phyloP scores from a whole-genome alignment of 2,888 invertebrate genomes.

The Cerceris rybyensis region DNA sequence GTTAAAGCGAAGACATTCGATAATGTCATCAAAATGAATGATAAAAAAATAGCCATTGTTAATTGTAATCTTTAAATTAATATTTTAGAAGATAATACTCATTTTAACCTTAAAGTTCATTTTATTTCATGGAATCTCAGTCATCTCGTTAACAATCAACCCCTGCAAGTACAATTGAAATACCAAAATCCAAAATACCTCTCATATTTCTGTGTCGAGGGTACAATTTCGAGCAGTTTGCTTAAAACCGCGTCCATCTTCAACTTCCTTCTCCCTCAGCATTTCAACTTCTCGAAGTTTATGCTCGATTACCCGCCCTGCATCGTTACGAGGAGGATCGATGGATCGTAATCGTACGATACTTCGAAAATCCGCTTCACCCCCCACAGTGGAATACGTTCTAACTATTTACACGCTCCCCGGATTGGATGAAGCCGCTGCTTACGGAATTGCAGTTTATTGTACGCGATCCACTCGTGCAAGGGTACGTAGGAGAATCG shows the following conservation, averaged over 20 bases:
- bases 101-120: no score
- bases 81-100: no score
- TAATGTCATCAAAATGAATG: no score
- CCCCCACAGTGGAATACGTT: neutral
- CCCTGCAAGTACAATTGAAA: no score
- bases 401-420: constrained; percentile 36
- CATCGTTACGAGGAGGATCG: constrained; percentile 9
- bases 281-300: constrained; percentile 12
- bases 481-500: constrained; percentile 19
- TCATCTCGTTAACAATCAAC: no score
- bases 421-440: constrained; percentile 50
- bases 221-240: neutral
- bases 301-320: constrained; percentile 14
- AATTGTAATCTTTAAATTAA: no score
- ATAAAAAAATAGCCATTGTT: no score
- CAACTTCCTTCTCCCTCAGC: neutral
- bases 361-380: constrained; percentile 26
- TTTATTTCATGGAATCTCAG: no score
- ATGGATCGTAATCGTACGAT: constrained; percentile 19
- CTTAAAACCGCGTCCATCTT: neutral
- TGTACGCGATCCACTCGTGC: constrained; percentile 15
- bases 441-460: constrained; percentile 48
- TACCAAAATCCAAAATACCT: no score
- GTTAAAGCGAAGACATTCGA: no score
- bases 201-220: neutral